A percentile compares a stretch with the other conserved stretches of the same genome.
Conservation (phyloP, 2,888 invertebrate species). For the Nineta flava region DNA sequence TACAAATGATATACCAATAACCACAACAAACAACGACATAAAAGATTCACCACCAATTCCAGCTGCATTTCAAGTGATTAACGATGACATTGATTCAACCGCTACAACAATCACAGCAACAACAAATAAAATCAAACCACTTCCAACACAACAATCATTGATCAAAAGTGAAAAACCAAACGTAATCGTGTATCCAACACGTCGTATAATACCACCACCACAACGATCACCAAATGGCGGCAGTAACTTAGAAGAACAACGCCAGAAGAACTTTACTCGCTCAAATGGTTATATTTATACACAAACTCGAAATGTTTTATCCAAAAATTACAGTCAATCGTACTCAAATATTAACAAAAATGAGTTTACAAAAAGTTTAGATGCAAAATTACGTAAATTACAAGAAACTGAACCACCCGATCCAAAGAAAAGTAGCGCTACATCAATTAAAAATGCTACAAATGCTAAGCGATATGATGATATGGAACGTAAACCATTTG, state of each 20-base stretch:
- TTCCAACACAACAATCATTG: constrained; percentile 16
- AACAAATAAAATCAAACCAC: constrained; percentile 21
- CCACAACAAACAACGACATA: constrained; percentile 14
- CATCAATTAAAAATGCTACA: background rate
- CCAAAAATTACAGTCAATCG: background rate
- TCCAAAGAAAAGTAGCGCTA: background rate
- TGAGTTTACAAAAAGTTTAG: constrained; percentile 53
- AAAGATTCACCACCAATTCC: constrained; percentile 19
- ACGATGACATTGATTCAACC: constrained; percentile 21
- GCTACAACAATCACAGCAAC: background rate
- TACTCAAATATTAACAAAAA: constrained; percentile 21
- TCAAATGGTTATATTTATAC: constrained; percentile 22
- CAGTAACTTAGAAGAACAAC: constrained; percentile 21
- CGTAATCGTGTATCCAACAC: constrained; percentile 36
- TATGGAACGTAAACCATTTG: constrained; percentile 39
- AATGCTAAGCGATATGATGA: constrained; percentile 7
- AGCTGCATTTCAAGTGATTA: constrained; percentile 27
- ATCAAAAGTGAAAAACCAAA: constrained; percentile 28
- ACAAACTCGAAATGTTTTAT: background rate
- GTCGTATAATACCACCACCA: constrained; percentile 20
- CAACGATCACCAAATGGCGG: constrained; percentile 6
- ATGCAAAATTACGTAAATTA: constrained; percentile 51
- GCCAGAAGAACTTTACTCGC: constrained; percentile 22
- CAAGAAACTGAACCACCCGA: constrained; percentile 38
- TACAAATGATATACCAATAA: no score